phyloP scores from a whole-genome alignment of 1,140 invertebrate species.

The Penaeus chinensis region DNA sequence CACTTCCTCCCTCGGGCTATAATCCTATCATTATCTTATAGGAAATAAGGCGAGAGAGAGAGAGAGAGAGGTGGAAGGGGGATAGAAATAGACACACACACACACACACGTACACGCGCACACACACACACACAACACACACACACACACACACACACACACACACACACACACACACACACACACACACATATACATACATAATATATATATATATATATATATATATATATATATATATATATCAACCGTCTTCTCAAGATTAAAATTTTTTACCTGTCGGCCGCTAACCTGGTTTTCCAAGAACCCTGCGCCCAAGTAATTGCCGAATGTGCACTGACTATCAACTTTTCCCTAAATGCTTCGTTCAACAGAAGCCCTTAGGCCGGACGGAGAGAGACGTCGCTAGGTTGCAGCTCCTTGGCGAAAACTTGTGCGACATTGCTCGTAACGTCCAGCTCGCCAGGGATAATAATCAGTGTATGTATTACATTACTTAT shows the following conservation, averaged over 20 bases:
- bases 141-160: background rate
- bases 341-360: slow-evolving; percentile 33
- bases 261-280: slow-evolving; percentile 56
- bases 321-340: slow-evolving; percentile 39
- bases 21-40: no score
- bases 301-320: slow-evolving; percentile 40
- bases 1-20: no score
- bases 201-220: slow-evolving; percentile 5
- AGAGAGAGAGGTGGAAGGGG: slow-evolving; percentile 12
- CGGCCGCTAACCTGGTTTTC: slow-evolving; percentile 51
- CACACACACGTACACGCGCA: background rate
- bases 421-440: slow-evolving; percentile 24
- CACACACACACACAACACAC: no score
- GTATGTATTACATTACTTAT: slow-evolving; percentile 61
- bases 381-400: background rate
- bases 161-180: no score
- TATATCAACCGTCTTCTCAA: slow-evolving; percentile 49
- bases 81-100: background rate
- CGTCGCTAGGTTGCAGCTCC: background rate
- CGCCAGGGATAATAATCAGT: slow-evolving; percentile 57
- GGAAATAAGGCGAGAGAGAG: background rate
- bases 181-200: no score
- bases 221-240: background rate
- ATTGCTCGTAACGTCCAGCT: slow-evolving; percentile 31
- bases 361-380: slow-evolving; percentile 29